Percentiles rank a stretch among this genome's conserved stretches.
Conservation (phyloP, 2,113 vertebrate genomes). For the Nycticebus coucang region DNA sequence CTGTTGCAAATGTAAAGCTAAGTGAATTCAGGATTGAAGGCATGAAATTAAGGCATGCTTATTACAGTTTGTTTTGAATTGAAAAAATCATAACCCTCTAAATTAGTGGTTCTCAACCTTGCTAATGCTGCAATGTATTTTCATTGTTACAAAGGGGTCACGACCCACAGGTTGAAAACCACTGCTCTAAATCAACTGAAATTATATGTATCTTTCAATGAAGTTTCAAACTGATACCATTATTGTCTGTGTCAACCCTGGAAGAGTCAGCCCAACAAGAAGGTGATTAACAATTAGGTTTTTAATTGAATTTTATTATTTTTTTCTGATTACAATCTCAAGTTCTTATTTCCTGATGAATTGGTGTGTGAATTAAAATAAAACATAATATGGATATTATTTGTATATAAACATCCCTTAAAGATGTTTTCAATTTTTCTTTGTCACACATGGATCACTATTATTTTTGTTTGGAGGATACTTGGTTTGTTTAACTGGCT, state of each 20-base stretch:
- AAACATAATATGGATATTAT: background rate
- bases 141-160: too few relatives aligned
- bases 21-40: conserved; percentile 14
- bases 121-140: too few relatives aligned
- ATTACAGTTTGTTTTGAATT: conserved; percentile 5
- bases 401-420: background rate
- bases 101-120: too few relatives aligned
- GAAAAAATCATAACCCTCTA: conserved; percentile 14
- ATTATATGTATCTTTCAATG: background rate
- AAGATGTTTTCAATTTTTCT: conserved; percentile 30
- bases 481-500: background rate
- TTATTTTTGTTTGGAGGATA: background rate
- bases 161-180: too few relatives aligned
- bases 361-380: background rate
- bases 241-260: conserved; percentile 34
- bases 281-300: background rate
- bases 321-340: conserved; percentile 39
- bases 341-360: conserved; percentile 12
- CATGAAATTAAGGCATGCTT: background rate
- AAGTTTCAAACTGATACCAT: background rate
- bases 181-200: conserved; percentile 16
- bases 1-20: background rate
- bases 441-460: background rate
- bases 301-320: conserved; percentile 2
- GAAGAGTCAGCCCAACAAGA: background rate